These are phyloP conservation scores for Isoperla grammatica DNA, from an alignment of 2,888 invertebrate genomes.

Conservation along the genomic window DNA sequence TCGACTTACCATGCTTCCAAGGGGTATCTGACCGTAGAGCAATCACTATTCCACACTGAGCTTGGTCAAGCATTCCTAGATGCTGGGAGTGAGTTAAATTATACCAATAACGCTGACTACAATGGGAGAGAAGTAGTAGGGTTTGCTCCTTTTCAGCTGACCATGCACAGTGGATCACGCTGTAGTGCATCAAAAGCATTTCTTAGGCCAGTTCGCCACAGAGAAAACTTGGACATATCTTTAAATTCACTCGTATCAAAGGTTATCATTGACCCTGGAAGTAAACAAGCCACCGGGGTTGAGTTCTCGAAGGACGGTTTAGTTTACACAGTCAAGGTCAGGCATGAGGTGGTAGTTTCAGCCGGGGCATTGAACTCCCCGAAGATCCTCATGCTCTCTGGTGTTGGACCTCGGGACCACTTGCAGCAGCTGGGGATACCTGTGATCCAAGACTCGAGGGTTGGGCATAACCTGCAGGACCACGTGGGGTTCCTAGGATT, in stretches of 20 bases:
- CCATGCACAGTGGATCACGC: conserved; percentile 44
- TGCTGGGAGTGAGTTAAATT: conserved; percentile 54
- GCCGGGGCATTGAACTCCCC: conserved; percentile 54
- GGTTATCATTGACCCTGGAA: conserved; percentile 56
- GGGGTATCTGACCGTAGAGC: conserved; percentile 53
- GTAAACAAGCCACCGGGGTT: conserved; percentile 62
- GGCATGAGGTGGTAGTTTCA: conserved; percentile 48
- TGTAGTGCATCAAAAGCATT: conserved; percentile 59
- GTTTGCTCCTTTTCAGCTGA: conserved; percentile 46
- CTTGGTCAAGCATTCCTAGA: conserved; percentile 58
- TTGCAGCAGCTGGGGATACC: conserved; percentile 39
- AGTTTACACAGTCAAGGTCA: conserved; percentile 38
- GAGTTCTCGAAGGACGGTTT: conserved; percentile 53
- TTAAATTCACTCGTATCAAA: conserved; percentile 56
- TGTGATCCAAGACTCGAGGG: conserved; percentile 33
- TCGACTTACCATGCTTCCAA: conserved; percentile 49
- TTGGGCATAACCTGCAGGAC: conserved; percentile 44
- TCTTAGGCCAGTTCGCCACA: conserved; percentile 52
- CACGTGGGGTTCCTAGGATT: conserved; percentile 43
- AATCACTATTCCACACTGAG: conserved; percentile 49
- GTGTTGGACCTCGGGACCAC: conserved; percentile 47
- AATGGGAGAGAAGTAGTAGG: conserved; percentile 46
- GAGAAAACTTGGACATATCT: conserved; percentile 63
- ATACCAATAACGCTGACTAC: conserved; percentile 39
- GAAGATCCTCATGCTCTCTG: conserved; percentile 57